Evolutionary conservation across 2,797 vertebrate species (phyloP), one percentile per base, ranked within the genome.

Genomic region (Hippocampus kuda): DNA sequence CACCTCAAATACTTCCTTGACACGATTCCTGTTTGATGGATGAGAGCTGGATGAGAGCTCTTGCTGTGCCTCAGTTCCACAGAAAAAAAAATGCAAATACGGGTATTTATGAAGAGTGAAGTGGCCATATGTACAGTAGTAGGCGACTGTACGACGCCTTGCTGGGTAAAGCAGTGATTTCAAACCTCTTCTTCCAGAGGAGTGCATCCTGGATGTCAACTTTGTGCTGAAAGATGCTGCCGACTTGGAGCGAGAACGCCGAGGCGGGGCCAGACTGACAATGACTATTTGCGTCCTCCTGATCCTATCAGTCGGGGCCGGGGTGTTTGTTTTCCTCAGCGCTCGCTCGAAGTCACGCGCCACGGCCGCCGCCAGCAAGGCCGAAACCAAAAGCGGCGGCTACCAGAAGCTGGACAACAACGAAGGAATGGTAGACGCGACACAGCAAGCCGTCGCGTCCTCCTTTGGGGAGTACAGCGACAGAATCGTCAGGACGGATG

Each of bases 401-500:
- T 99, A 98, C 41, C 75, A 89, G 73, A 93, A 92, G 75, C 78
- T 97, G 74, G 62, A 85, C 46, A 67, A 62, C 59, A 71, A 69
- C 1, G 82, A 88, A 34, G 82, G 73, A 0, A 12, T 57, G 1
- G 66, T 68, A 13, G 51, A 20, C 3, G 30, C 30, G 5, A 20
- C 77, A 27, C 81, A 81, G 41, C 54, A 22, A 20, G 4, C 70
- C 12, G 73, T 77, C 53, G 87, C 70, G 72, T 88, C 3, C 81
- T 87, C 79, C 75, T 87, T 91, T 68, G 91, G 88, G 26, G 94
- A 96, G 53, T 94, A 93, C 72, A 90, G 83, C 12, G 93, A 95
- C 68, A 83, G 77, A 48, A 89, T 93, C 42, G 5, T 76, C 6
- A 76, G 68, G 2, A 71, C 80, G 34, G 86, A 87, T 24, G 85